These are phyloP conservation scores for Ditylenchus weischeri DNA, from an alignment of 2,888 invertebrate genomes.

Conservation along the genomic window DNA sequence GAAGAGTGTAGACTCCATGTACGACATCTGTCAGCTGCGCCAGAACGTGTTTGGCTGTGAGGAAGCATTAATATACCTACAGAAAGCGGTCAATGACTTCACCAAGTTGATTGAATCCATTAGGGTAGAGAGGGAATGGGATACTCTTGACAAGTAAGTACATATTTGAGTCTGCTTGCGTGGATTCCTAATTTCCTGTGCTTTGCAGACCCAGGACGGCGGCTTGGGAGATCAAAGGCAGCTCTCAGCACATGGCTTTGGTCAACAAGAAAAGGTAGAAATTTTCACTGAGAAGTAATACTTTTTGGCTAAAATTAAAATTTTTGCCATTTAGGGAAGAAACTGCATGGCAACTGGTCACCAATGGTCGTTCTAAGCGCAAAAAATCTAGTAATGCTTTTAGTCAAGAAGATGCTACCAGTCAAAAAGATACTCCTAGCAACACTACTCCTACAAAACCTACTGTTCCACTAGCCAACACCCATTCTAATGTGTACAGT, in stretches of 20 bases:
- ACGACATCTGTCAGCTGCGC: constrained; percentile 89
- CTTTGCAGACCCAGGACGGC: constrained; percentile 73
- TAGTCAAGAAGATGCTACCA: not conserved
- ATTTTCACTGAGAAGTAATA: not conserved
- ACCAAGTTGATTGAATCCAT: constrained; percentile 89
- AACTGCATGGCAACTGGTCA: constrained; percentile 22
- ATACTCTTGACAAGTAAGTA: constrained; percentile 68
- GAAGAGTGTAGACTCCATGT: constrained; percentile 87
- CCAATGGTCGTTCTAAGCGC: constrained; percentile 8
- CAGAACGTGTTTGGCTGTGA: constrained; percentile 86
- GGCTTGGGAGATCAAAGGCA: constrained; percentile 78
- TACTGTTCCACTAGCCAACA: too few species aligned
- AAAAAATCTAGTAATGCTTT: constrained; percentile 5
- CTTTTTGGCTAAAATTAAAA: not conserved
- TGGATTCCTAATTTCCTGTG: not conserved
- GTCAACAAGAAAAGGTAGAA: constrained; percentile 4
- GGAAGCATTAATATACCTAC: constrained; percentile 87
- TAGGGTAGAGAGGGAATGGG: constrained; percentile 86
- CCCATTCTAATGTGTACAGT: constrained; percentile 16
- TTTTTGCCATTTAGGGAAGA: constrained; percentile 8
- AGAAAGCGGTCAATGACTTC: constrained; percentile 89
- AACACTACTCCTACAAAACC: too few species aligned
- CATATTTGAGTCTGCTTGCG: not conserved
- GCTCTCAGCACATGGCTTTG: not conserved
- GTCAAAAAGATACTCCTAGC: too few species aligned